phyloP scores from a whole-genome alignment of 2,797 vertebrate genomes.

The Microctenopoma steveboyesi region DNA sequence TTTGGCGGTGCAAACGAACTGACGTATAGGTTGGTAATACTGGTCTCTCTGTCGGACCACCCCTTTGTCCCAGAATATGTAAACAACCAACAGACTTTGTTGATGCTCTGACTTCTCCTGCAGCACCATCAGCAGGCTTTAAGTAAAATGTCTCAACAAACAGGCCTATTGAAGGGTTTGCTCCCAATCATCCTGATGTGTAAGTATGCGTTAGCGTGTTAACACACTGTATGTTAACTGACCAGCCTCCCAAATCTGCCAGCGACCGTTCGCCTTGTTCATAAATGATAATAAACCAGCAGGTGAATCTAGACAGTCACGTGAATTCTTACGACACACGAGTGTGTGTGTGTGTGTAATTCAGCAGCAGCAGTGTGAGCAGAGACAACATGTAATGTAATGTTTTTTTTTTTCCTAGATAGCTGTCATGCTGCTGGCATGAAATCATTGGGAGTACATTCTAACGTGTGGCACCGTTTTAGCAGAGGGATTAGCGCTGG shows the following conservation, averaged over 20 bases:
- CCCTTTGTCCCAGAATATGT: background rate
- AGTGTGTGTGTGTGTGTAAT: background rate
- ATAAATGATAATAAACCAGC: background rate
- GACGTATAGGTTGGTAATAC: background rate
- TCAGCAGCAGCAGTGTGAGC: slow-evolving; percentile 6
- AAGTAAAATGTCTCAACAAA: background rate
- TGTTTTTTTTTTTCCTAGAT: slow-evolving; percentile 36
- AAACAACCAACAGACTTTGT: slow-evolving; percentile 3
- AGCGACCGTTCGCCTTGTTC: background rate
- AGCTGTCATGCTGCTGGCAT: slow-evolving; percentile 26
- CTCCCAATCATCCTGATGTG: too few relatives aligned
- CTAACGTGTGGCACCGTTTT: slow-evolving; percentile 46
- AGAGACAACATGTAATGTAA: background rate
- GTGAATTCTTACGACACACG: background rate
- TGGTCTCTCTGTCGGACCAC: background rate
- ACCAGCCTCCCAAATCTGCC: background rate
- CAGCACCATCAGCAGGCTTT: background rate
- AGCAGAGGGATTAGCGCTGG: slow-evolving; percentile 63
- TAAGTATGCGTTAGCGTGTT: too few relatives aligned
- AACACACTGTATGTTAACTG: too few relatives aligned
- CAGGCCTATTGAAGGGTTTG: background rate
- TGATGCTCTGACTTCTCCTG: background rate
- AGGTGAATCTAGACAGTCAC: background rate
- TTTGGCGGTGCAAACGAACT: background rate
- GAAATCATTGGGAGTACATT: slow-evolving; percentile 40